Percentiles rank a stretch among this genome's conserved stretches.
Evolutionary conservation across 2,113 vertebrate species (phyloP).

Genomic region (Cepphus grylle): DNA sequence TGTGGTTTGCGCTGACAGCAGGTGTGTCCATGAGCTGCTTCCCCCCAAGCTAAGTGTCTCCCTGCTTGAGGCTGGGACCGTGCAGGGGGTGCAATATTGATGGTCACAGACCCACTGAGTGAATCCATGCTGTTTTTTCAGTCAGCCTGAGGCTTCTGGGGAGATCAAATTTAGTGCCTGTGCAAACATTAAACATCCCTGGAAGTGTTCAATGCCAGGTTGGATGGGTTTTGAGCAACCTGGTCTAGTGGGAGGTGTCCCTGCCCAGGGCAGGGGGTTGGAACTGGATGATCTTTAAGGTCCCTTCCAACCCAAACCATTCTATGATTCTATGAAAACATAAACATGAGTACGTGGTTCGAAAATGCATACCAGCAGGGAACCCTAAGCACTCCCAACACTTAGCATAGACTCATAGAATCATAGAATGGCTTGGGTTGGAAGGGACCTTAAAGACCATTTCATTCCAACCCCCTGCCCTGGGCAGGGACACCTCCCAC

Average conservation of each 20-base stretch:
- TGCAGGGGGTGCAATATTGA: accelerated
- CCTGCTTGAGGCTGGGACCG: background rate
- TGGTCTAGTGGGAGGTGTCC: background rate
- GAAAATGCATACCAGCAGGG: background rate
- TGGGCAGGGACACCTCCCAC: too few species aligned
- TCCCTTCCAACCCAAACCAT: background rate
- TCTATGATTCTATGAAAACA: background rate
- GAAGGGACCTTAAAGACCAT: too few species aligned
- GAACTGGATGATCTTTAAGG: background rate
- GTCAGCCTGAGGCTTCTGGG: background rate
- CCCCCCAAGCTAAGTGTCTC: background rate
- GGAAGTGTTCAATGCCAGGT: background rate
- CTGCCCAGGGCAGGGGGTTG: background rate
- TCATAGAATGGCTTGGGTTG: too few species aligned
- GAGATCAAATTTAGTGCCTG: background rate
- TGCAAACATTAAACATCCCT: background rate
- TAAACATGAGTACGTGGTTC: background rate
- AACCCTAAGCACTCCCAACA: background rate
- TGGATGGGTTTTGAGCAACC: background rate
- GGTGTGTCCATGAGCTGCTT: background rate
- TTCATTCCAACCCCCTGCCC: too few species aligned
- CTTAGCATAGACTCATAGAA: background rate
- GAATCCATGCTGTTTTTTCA: background rate
- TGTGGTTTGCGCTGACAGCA: background rate
- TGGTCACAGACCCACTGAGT: background rate